phyloP scores from a whole-genome alignment of 2,113 vertebrate genomes.

The Eleginops maclovinus region DNA sequence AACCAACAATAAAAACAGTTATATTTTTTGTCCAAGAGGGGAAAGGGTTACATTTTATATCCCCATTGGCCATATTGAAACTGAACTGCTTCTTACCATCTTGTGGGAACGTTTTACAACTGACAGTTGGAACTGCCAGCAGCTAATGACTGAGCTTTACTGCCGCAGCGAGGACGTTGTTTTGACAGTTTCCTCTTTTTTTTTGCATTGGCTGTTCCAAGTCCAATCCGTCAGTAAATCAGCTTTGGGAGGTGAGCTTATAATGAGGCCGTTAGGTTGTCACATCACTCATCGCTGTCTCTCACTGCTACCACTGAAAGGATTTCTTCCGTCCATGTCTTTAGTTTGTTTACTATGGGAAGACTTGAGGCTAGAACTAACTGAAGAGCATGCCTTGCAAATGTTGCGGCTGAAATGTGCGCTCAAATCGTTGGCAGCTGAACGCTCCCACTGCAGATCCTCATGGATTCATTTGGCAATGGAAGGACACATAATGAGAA shows the following conservation, averaged over 20 bases:
- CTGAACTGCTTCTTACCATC: background rate
- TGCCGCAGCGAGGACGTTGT: constrained; percentile 25
- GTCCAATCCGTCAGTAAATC: constrained; percentile 35
- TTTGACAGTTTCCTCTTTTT: constrained; percentile 35
- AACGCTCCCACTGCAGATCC: background rate
- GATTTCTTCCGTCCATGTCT: background rate
- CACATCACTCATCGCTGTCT: constrained; percentile 47
- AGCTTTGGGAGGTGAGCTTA: constrained; percentile 31
- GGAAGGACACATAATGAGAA: background rate
- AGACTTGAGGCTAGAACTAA: constrained; percentile 3
- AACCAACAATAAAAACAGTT: too few relatives aligned
- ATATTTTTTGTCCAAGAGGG: background rate
- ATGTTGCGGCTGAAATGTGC: background rate
- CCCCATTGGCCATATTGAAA: background rate
- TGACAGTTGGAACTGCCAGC: constrained; percentile 16
- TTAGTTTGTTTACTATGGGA: constrained; percentile 32
- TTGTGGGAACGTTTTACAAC: background rate
- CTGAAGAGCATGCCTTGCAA: background rate
- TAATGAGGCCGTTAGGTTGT: constrained; percentile 49
- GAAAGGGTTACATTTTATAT: background rate
- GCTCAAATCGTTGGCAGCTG: background rate
- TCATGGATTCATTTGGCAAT: constrained; percentile 5
- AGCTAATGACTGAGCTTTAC: constrained; percentile 14
- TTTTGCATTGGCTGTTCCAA: constrained; percentile 22
- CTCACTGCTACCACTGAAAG: constrained; percentile 38